A percentile compares a stretch with the other conserved stretches of the same genome.
phyloP scores from a whole-genome alignment of 2,888 invertebrate genomes.

The Volucella bombylans region DNA sequence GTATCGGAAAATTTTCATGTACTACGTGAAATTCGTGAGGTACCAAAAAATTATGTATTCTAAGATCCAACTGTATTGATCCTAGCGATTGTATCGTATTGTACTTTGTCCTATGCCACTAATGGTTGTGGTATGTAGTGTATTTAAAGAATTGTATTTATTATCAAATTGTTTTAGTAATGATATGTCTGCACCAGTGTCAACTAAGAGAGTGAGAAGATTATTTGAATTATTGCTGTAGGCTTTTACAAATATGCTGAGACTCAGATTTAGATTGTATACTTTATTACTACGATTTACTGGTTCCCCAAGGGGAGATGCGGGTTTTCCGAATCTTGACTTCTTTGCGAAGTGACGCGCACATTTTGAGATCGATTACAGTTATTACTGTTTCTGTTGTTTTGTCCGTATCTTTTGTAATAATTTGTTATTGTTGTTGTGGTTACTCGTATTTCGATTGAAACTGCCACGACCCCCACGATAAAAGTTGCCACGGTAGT shows the following conservation, averaged over 20 bases:
- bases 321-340: conserved; percentile 20
- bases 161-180: conserved; percentile 23
- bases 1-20: conserved; percentile 8
- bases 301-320: not conserved
- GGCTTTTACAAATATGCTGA: not conserved
- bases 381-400: not conserved
- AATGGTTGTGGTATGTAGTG: conserved; percentile 5
- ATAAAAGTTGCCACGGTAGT: too few relatives aligned
- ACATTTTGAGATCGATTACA: conserved; percentile 7
- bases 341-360: conserved; percentile 8
- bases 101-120: conserved; percentile 9
- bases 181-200: conserved; percentile 22
- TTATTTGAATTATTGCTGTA: conserved; percentile 14
- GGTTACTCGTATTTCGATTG: too few relatives aligned
- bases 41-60: not conserved
- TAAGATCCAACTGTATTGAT: conserved; percentile 55
- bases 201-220: conserved; percentile 12
- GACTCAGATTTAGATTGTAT: too few relatives aligned
- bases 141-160: conserved; percentile 14
- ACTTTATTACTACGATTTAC: not conserved
- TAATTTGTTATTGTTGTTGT: too few relatives aligned
- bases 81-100: conserved; percentile 1
- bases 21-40: conserved; percentile 20
- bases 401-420: too few relatives aligned
- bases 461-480: too few relatives aligned